Evolutionary conservation across 2,797 vertebrate species (phyloP).

Genomic region (Crossoptilon crossoptilon): DNA sequence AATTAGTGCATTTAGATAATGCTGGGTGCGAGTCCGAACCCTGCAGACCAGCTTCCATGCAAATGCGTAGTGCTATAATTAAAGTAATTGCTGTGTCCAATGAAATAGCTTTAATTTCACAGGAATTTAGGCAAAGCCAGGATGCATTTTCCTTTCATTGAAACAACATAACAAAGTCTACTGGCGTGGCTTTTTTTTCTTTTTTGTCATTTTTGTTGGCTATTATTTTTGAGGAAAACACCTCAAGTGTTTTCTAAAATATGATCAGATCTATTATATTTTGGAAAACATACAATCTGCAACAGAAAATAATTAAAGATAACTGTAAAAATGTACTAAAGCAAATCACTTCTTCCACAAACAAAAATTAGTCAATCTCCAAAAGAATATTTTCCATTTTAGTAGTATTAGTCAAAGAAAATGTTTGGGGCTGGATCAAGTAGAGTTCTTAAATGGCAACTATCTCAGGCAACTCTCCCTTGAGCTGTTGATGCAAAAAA

Average conservation of each 20-base stretch:
- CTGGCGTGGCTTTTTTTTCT: not conserved
- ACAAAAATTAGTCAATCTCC: not conserved
- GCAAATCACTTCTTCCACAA: not conserved
- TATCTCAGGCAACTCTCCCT: not conserved
- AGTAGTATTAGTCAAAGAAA: not conserved
- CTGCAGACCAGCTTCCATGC: not conserved
- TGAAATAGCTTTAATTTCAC: constrained; percentile 84
- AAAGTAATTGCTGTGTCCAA: constrained; percentile 83
- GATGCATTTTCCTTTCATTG: constrained; percentile 72
- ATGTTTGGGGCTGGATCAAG: not conserved
- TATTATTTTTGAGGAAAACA: constrained; percentile 8
- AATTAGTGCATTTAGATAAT: constrained; percentile 21
- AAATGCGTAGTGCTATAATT: constrained; percentile 78
- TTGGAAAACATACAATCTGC: not conserved
- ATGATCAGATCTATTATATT: not conserved
- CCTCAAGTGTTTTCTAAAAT: not conserved
- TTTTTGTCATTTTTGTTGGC: not conserved
- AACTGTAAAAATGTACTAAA: not conserved
- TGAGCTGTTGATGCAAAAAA: not conserved
- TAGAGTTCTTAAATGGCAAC: not conserved
- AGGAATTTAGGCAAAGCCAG: constrained; percentile 80
- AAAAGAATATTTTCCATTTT: not conserved
- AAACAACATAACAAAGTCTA: constrained; percentile 5
- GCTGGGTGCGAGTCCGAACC: constrained; percentile 44
- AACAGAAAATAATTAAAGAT: not conserved